Base-by-base conservation (phyloP, 2,797 vertebrate species). In the Smutsia temminckii region DNA sequence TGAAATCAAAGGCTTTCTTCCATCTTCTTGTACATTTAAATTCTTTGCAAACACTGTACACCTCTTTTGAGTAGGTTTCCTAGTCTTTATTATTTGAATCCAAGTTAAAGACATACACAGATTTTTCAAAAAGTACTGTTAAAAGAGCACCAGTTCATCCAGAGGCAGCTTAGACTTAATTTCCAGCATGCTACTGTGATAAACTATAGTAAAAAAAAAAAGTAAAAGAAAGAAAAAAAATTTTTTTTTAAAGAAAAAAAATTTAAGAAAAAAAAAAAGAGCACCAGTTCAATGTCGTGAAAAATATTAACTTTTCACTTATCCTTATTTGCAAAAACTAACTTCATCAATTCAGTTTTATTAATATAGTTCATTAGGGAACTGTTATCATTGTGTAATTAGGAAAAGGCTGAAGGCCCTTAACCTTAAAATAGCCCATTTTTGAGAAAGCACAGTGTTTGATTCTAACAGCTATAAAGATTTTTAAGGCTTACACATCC, bases 381-480 rank as follows among this genome's bases (percentile, higher is more conserved):
- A 94, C 6, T 23, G 7, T 59, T 83, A 77, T 49, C 57, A 85
- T 25, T 80, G 0, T 80, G 17, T 84, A 81, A 53, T 81, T 21
- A 94, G 27, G 40, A 83, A 85, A 94, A 95, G 34, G 66, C 71
- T 87, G 91, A 89, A 94, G 21, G 18, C 8, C 17, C 6, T 92
- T 91, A 94, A 17, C n/a, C 55, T 71, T 80, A 57, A 80, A 93
- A 77, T 72, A 11, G 40, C 32, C 57, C 37, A 4, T 79, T 91
- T 95, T 79, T 57, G 57, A 94, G 77, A 87, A 93, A 85, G 32
- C 1, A 32, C 27, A 75, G n/a, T 69, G 40, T 78, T 64, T 89
- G 25, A 92, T 84, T 85, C 57, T 63, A 94, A 86, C 64, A 89
- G 49, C 53, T 53, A 89, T 94, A 75, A 96, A 85, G 64, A 81